Base-by-base conservation (phyloP, 2,888 invertebrate genomes). In the Heteromyza rotundicornis region DNA sequence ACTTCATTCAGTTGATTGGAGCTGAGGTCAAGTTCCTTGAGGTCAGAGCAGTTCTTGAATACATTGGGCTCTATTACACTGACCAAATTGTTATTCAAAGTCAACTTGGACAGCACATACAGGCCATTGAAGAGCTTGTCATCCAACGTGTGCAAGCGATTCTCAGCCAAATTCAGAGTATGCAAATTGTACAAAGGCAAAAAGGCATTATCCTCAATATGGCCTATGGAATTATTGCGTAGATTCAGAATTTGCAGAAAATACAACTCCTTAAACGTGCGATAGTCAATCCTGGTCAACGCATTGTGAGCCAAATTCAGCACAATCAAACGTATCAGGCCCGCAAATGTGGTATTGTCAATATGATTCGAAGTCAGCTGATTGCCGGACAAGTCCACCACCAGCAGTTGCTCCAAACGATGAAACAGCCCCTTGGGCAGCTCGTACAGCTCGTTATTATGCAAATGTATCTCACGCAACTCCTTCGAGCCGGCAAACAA, bases 1-100 rank as follows among this genome's bases (percentile, higher is more conserved):
- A 96, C 90, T 70, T 90, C 88, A 64, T 88, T 86, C 69, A 96
- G 84, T 73, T 92, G 90, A 85, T 96, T 96, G 19, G 93, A 92
- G 79, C 94, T 94, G 60, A 96, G 84, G 83, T 95, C 95, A 58
- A 96, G 85, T 80, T 95, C 96, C 84, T 94, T 94, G 23, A 95
- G 84, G 74, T 93, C 92, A 1, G 92, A 93, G 77, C 92, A 95
- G 82, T 95, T 95, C 79, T 91, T 90, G 76, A 95, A 94, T 27
- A 94, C 92, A 79, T 90, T 89, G 27, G 89, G 85, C 78, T 94
- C 92, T 69, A 94, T 88, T 72, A 87, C 90, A 65, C 89, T 89
- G 59, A 95, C 89, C 70, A 91, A 85, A 84, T 95, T 95, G 75
- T 94, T 93, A 76, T 94, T 94, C 23, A 95, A 84, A 35, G 93